Base-by-base conservation (phyloP, 92 coral and sea anemone genomes). In the Porites lobata region DNA sequence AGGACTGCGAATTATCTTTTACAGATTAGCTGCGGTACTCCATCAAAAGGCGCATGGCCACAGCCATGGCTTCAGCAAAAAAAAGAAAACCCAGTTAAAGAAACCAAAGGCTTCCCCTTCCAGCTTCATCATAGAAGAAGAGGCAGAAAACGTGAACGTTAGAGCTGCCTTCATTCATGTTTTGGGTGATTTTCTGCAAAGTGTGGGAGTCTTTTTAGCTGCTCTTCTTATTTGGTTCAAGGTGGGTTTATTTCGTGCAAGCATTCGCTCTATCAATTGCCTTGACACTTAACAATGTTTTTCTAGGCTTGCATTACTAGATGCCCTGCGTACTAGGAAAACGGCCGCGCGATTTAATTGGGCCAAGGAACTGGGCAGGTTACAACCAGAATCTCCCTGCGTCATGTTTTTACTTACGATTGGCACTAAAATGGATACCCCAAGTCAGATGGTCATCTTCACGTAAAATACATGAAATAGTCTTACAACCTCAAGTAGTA, bases 81-180 rank as follows among this genome's bases (percentile, higher is more conserved):
- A 75, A 15, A 78, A 83, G 72, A 78, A 65, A 1, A 82, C 72
- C 11, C 38, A 72, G 69, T 73, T 14, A 11, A 81, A 77, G 65
- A 75, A 68, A 1, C 65, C 85, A 4, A 85, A 91, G 61, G 77
- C 53, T 43, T 95, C 98, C 1, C 98, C 98, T 38, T 88, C 98
- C 7, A 89, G 96, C 22, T 79, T 95, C 22, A 90, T 95, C 14
- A 93, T 92, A 43, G 84, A 86, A 73, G 95, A 90, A 57, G 97
- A 97, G 56, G 98, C 94, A 50, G 96, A 97, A 75, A 97, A 97
- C 50, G 99, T 97, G 0, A 97, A 95, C 65, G 99, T 97, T 0
- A 89, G 98, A 8, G 99, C 99, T 6, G 99, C 99, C 4, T 97
- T 97, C 75, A 92, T 97, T 59, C 99, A 97, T 87, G 98, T 97